Conservation (phyloP, 2,888 invertebrate genomes). For the Falcaria lacertinaria region DNA sequence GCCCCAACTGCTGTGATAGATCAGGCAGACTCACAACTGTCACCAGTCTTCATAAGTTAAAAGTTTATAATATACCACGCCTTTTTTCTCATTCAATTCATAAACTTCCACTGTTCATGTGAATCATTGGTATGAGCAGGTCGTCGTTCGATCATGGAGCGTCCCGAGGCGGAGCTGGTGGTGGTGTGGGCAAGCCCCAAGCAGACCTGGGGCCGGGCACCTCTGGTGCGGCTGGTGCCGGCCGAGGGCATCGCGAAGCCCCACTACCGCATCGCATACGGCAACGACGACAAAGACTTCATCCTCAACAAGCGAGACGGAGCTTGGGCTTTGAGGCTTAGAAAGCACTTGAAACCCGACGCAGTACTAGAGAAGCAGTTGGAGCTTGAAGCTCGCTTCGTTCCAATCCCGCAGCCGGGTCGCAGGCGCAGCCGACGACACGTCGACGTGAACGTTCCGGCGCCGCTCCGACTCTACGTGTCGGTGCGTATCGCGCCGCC, state of each 20-base stretch:
- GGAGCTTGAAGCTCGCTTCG: conserved; percentile 66
- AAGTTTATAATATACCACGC: too few species aligned
- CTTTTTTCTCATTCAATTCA: not conserved
- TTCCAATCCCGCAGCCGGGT: conserved; percentile 29
- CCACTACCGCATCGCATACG: conserved; percentile 65
- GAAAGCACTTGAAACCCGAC: conserved; percentile 45
- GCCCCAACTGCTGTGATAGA: too few species aligned
- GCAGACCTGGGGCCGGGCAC: conserved; percentile 65
- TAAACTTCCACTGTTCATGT: not conserved
- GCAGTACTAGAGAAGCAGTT: conserved; percentile 44
- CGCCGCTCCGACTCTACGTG: conserved; percentile 63
- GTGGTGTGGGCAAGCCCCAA: conserved; percentile 46
- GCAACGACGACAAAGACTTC: conserved; percentile 49
- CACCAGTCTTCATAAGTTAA: too few species aligned
- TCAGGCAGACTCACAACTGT: too few species aligned
- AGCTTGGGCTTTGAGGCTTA: conserved; percentile 55
- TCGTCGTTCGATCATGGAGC: conserved; percentile 56
- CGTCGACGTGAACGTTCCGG: conserved; percentile 29
- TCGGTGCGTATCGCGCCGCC: conserved; percentile 48
- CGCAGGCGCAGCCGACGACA: conserved; percentile 29
- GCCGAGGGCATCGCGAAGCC: conserved; percentile 52
- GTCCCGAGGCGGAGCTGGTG: conserved; percentile 57
- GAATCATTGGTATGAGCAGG: conserved; percentile 26
- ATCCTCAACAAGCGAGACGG: conserved; percentile 59
- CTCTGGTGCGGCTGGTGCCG: conserved; percentile 58